phyloP scores from a whole-genome alignment of 2,888 invertebrate genomes.

The Tetragonisca angustula region DNA sequence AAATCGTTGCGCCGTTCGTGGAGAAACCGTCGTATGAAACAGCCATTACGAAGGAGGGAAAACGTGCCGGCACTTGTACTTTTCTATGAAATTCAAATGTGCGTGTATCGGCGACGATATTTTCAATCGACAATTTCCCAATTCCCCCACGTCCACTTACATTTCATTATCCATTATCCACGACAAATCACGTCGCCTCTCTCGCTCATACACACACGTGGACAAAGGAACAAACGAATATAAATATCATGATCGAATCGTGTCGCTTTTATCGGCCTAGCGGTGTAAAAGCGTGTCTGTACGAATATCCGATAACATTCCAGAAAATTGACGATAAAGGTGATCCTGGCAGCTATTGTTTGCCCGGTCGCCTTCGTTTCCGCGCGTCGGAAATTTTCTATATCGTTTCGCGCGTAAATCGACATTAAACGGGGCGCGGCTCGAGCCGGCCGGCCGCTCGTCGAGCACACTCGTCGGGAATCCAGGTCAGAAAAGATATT shows the following conservation, averaged over 20 bases:
- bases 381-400: background rate
- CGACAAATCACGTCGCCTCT: background rate
- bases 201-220: too few species aligned
- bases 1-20: too few species aligned
- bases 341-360: background rate
- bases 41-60: too few species aligned
- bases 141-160: background rate
- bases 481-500: conserved; percentile 24
- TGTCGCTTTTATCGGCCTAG: background rate
- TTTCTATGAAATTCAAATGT: background rate
- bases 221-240: too few species aligned
- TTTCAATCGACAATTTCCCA: background rate
- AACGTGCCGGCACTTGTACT: background rate
- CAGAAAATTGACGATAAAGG: background rate
- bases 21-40: too few species aligned
- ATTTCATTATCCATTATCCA: background rate
- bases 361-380: background rate
- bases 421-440: background rate
- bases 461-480: background rate
- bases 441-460: background rate
- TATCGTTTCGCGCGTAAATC: background rate
- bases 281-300: background rate
- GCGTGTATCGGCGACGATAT: background rate
- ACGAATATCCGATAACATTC: background rate
- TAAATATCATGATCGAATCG: background rate